phyloP scores from a whole-genome alignment of 2,113 vertebrate genomes.

The Nothoprocta perdicaria region DNA sequence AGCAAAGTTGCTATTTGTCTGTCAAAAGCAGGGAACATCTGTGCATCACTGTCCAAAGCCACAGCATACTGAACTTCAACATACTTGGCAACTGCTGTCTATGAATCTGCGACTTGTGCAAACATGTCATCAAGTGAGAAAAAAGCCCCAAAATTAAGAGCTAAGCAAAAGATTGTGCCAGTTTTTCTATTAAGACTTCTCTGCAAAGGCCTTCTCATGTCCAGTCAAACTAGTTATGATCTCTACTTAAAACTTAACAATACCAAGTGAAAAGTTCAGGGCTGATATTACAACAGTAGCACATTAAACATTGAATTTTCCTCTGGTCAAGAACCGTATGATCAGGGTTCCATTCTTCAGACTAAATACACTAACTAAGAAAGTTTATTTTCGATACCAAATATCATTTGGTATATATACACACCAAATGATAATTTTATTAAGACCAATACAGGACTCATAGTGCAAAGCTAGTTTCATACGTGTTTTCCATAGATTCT shows the following conservation, averaged over 20 bases:
- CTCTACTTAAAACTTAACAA: constrained; percentile 37
- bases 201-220: not conserved
- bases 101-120: not conserved
- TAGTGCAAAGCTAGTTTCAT: not conserved
- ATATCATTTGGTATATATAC: not conserved
- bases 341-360: not conserved
- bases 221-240: constrained; percentile 9
- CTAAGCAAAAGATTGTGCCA: constrained; percentile 2
- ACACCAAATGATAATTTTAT: no score
- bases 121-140: not conserved
- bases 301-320: not conserved
- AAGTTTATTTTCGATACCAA: not conserved
- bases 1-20: not conserved
- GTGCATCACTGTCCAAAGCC: not conserved
- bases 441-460: no score
- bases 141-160: not conserved
- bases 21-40: constrained; percentile 12
- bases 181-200: constrained; percentile 37
- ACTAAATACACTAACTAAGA: not conserved
- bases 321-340: not conserved
- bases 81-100: constrained; percentile 20
- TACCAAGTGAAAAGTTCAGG: constrained; percentile 2
- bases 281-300: not conserved
- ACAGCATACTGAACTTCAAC: constrained; percentile 8
- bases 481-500: not conserved